Conservation (phyloP, 2,797 vertebrate genomes). For the Acanthurus tractus region DNA sequence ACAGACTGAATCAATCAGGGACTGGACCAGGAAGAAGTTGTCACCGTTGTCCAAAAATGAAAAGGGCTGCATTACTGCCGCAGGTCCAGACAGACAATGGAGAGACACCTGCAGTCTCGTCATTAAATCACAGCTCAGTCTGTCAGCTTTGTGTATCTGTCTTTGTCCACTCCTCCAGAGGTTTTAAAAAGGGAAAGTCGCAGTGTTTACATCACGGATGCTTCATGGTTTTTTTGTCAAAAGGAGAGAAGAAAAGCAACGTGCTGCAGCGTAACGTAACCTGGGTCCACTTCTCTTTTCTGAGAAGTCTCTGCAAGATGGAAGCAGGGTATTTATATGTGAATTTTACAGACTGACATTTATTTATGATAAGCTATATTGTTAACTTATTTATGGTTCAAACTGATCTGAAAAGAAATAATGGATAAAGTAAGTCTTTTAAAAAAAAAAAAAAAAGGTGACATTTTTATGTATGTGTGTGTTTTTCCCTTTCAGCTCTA, state of each 20-base stretch:
- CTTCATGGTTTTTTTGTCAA: conserved; percentile 60
- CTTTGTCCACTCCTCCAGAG: conserved; percentile 45
- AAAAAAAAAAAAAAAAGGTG: conserved; percentile 28
- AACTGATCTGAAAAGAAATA: conserved; percentile 56
- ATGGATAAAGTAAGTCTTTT: conserved; percentile 52
- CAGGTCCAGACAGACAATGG: conserved; percentile 56
- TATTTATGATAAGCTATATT: conserved; percentile 82
- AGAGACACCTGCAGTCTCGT: conserved; percentile 42
- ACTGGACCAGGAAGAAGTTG: conserved; percentile 65
- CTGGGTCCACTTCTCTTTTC: conserved; percentile 50
- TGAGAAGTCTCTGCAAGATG: conserved; percentile 51
- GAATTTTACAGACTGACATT: conserved; percentile 78
- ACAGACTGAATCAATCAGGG: conserved; percentile 69
- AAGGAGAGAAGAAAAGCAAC: conserved; percentile 38
- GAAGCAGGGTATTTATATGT: conserved; percentile 78
- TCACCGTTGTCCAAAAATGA: conserved; percentile 50
- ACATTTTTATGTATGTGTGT: conserved; percentile 50
- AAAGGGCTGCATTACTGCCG: conserved; percentile 74
- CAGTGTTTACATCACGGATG: conserved; percentile 65
- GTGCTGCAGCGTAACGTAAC: conserved; percentile 6
- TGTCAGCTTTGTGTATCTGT: conserved; percentile 46
- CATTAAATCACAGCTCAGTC: conserved; percentile 23
- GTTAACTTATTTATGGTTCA: conserved; percentile 80
- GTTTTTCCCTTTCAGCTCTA: conserved; percentile 44
- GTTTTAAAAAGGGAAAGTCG: conserved; percentile 73